Percentiles rank a stretch among this genome's conserved stretches.
phyloP scores from a whole-genome alignment of 2,888 invertebrate species.

The Brachynemurus nebulosus region DNA sequence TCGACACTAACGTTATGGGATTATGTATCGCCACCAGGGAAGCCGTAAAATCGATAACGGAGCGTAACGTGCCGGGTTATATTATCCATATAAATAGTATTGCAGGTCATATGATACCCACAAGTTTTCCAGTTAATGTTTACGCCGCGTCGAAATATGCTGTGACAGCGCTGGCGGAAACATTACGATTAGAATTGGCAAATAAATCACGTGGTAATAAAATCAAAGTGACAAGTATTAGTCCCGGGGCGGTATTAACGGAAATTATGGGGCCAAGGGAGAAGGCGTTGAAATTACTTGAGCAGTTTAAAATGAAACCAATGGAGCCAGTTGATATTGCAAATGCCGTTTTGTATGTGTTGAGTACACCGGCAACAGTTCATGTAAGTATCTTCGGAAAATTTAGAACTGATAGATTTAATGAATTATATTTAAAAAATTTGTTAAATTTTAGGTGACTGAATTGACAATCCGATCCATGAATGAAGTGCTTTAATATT shows the following conservation, averaged over 20 bases:
- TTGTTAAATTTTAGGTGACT: not conserved
- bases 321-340: not conserved
- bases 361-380: not conserved
- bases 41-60: slow-evolving; percentile 10
- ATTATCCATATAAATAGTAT: slow-evolving; percentile 20
- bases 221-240: slow-evolving; percentile 21
- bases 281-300: too few relatives aligned
- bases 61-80: slow-evolving; percentile 13
- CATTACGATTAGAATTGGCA: slow-evolving; percentile 29
- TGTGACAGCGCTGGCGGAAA: slow-evolving; percentile 31
- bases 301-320: too few relatives aligned
- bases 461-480: not conserved
- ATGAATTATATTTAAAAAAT: not conserved
- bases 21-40: slow-evolving; percentile 8
- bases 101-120: slow-evolving; percentile 10
- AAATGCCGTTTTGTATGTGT: not conserved
- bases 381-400: not conserved
- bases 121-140: too few relatives aligned
- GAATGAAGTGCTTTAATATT: too few relatives aligned
- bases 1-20: slow-evolving; percentile 7
- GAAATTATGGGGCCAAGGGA: not conserved
- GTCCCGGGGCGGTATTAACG: not conserved
- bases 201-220: slow-evolving; percentile 21
- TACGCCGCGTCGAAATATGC: slow-evolving; percentile 34
- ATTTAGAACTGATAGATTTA: too few relatives aligned